These are phyloP conservation scores for Paedocypris sp. DNA, from an alignment of 2,113 vertebrate species.

Conservation along the genomic window DNA sequence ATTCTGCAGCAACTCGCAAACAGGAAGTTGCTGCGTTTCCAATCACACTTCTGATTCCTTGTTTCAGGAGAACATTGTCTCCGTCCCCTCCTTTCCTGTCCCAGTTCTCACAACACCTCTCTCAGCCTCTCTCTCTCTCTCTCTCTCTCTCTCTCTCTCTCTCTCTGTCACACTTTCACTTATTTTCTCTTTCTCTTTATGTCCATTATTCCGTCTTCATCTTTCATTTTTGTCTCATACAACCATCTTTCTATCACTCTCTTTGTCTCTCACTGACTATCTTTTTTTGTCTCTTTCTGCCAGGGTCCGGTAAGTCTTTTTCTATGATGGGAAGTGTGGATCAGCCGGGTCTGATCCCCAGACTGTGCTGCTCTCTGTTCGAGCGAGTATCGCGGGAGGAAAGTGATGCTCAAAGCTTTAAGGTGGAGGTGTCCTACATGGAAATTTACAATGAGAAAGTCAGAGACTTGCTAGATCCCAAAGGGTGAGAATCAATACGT, in stretches of 20 bases:
- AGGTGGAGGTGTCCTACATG: conserved; percentile 97
- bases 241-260: too few species aligned
- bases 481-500: conserved; percentile 98
- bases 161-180: too few species aligned
- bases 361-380: conserved; percentile 93
- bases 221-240: too few species aligned
- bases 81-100: conserved; percentile 32
- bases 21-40: conserved; percentile 43
- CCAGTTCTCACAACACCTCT: background rate
- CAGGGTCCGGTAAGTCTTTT: conserved; percentile 97
- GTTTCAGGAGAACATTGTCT: conserved; percentile 29
- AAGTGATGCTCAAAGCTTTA: conserved; percentile 80
- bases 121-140: too few species aligned
- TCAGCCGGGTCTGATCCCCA: conserved; percentile 89
- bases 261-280: too few species aligned
- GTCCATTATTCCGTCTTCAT: too few species aligned
- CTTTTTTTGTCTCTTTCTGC: conserved; percentile 34
- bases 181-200: too few species aligned
- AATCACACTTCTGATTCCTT: conserved; percentile 33
- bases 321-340: conserved; percentile 98
- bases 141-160: too few species aligned
- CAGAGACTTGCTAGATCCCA: conserved; percentile 92
- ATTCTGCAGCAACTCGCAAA: too few species aligned
- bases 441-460: conserved; percentile 99
- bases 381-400: conserved; percentile 79